Evolutionary conservation across 2,797 vertebrate genomes (phyloP).

Genomic region (Xenopus petersii): DNA sequence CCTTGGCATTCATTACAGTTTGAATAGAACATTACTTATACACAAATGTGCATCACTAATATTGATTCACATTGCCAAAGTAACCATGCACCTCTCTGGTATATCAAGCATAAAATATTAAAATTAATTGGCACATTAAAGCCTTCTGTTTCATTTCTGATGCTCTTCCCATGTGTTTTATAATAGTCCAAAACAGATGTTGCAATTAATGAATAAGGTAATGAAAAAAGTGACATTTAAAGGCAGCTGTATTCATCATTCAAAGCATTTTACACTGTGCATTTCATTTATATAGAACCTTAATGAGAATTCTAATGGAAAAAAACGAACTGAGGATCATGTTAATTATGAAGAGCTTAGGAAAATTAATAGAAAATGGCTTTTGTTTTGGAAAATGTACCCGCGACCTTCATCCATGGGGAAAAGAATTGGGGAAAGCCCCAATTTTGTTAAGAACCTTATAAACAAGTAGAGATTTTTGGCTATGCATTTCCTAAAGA

Average conservation of each 20-base stretch:
- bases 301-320: constrained; percentile 44
- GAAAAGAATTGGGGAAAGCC: no score
- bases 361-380: constrained; percentile 15
- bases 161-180: constrained; percentile 41
- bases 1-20: constrained; percentile 11
- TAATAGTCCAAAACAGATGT: constrained; percentile 46
- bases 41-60: constrained; percentile 29
- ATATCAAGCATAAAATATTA: constrained; percentile 46
- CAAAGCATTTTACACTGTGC: constrained; percentile 30
- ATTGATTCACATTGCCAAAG: constrained; percentile 39
- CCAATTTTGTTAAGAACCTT: no score
- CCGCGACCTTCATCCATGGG: neutral
- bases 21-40: constrained; percentile 26
- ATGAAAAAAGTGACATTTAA: constrained; percentile 49
- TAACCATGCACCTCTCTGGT: constrained; percentile 28
- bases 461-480: no score
- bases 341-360: constrained; percentile 30
- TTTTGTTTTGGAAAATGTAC: constrained; percentile 12
- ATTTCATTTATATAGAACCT: constrained; percentile 31
- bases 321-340: constrained; percentile 2
- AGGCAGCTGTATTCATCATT: constrained; percentile 42
- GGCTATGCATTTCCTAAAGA: no score
- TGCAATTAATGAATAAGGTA: constrained; percentile 49
- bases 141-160: constrained; percentile 45
- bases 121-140: constrained; percentile 48